Evolutionary conservation across 2,113 vertebrate species (phyloP).

Genomic region (Origma solitaria): DNA sequence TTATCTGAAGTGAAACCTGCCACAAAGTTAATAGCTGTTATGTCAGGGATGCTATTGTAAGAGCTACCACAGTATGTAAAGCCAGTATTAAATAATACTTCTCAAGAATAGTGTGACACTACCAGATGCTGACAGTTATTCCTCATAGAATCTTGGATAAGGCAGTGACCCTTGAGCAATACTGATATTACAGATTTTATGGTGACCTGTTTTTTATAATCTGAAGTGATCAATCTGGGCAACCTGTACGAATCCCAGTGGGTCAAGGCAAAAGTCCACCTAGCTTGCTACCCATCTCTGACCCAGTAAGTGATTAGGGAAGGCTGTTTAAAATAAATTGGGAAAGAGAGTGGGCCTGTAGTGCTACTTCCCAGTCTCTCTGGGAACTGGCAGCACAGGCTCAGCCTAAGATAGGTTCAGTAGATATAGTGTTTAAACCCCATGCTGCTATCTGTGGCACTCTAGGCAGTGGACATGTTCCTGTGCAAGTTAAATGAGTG

Average conservation of each 20-base stretch:
- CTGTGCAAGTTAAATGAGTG: neutral
- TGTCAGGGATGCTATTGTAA: neutral
- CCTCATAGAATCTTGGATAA: neutral
- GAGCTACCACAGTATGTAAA: neutral
- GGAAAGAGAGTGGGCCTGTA: neutral
- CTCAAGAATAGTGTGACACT: neutral
- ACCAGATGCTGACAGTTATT: neutral
- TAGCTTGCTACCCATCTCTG: neutral
- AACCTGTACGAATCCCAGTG: neutral
- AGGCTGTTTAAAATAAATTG: neutral
- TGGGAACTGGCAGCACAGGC: neutral
- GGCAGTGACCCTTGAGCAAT: neutral
- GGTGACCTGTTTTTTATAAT: neutral
- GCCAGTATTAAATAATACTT: neutral
- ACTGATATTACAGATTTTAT: neutral
- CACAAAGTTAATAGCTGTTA: neutral
- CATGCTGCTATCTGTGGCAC: rapidly evolving
- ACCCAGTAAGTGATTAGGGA: neutral
- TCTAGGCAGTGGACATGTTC: neutral
- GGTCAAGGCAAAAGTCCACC: neutral
- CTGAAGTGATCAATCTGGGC: neutral
- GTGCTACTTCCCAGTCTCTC: neutral
- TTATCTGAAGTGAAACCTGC: neutral
- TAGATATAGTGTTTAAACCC: neutral
- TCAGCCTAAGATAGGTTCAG: neutral